Conservation (phyloP, 2,797 vertebrate genomes). For the Siniperca undulata region DNA sequence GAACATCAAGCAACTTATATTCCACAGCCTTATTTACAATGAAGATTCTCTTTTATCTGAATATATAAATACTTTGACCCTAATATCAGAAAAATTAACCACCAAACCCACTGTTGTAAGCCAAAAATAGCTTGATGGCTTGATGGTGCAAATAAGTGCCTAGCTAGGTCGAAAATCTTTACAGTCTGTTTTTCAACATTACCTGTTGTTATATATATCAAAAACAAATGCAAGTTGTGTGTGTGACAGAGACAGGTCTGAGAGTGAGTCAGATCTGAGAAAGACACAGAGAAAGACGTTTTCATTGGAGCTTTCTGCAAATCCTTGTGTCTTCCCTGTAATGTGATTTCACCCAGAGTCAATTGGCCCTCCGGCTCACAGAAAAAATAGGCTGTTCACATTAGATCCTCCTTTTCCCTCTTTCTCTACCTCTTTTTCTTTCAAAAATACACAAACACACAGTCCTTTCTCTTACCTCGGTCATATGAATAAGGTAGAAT, state of each 20-base stretch:
- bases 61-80: not conserved
- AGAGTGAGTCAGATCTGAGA: conserved; percentile 28
- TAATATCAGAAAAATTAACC: not conserved
- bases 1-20: not conserved
- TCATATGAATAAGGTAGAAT: conserved; percentile 95
- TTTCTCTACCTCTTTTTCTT: conserved; percentile 1
- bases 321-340: conserved; percentile 71
- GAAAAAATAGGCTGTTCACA: conserved; percentile 53
- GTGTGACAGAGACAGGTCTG: conserved; percentile 14
- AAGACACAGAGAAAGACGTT: conserved; percentile 58
- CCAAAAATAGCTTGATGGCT: too few species aligned
- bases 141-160: not conserved
- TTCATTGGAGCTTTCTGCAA: conserved; percentile 75
- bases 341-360: conserved; percentile 77
- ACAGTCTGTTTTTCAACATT: not conserved
- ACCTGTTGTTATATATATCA: not conserved
- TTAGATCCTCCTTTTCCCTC: conserved; percentile 38
- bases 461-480: conserved; percentile 90
- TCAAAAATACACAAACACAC: conserved; percentile 4
- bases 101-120: not conserved
- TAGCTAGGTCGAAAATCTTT: not conserved
- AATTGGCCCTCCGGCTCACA: conserved; percentile 70
- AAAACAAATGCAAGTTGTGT: conserved; percentile 13
- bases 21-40: not conserved
- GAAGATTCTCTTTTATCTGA: not conserved